Conservation (phyloP, 2,888 invertebrate species). For the Eurois occulta region DNA sequence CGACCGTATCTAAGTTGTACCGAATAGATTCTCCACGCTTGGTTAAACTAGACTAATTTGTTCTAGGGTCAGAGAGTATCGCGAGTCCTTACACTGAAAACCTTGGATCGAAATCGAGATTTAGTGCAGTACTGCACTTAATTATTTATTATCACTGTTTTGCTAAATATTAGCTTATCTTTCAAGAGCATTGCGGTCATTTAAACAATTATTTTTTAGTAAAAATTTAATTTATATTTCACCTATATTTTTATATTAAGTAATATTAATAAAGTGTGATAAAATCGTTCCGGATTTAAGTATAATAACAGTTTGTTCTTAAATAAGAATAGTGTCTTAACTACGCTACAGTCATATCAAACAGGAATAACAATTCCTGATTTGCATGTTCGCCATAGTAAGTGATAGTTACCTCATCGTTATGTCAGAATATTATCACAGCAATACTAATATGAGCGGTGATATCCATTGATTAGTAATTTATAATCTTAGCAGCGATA, state of each 20-base stretch:
- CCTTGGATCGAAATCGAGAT: slow-evolving; percentile 73
- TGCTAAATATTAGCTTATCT: slow-evolving; percentile 61
- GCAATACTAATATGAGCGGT: slow-evolving; percentile 37
- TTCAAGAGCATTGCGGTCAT: slow-evolving; percentile 65
- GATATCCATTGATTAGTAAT: slow-evolving; percentile 43
- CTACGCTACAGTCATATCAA: slow-evolving; percentile 27
- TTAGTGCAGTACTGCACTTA: slow-evolving; percentile 71
- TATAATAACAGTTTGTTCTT: neutral
- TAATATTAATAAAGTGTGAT: slow-evolving; percentile 19
- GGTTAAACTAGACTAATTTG: slow-evolving; percentile 77
- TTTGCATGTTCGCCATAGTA: slow-evolving; percentile 42
- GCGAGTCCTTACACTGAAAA: slow-evolving; percentile 72
- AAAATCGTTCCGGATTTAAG: neutral
- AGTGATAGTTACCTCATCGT: slow-evolving; percentile 46
- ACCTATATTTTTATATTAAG: neutral
- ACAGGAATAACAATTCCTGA: slow-evolving; percentile 16
- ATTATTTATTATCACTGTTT: slow-evolving; percentile 64
- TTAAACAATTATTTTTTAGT: slow-evolving; percentile 39
- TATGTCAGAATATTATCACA: slow-evolving; percentile 32
- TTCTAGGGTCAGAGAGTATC: slow-evolving; percentile 77
- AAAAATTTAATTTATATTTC: slow-evolving; percentile 15
- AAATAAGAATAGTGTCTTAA: slow-evolving; percentile 22
- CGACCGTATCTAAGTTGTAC: slow-evolving; percentile 69
- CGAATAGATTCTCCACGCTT: slow-evolving; percentile 76
- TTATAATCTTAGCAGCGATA: slow-evolving; percentile 36